phyloP scores from a whole-genome alignment of 1,140 invertebrate species.

The Cyclargus thomasi region DNA sequence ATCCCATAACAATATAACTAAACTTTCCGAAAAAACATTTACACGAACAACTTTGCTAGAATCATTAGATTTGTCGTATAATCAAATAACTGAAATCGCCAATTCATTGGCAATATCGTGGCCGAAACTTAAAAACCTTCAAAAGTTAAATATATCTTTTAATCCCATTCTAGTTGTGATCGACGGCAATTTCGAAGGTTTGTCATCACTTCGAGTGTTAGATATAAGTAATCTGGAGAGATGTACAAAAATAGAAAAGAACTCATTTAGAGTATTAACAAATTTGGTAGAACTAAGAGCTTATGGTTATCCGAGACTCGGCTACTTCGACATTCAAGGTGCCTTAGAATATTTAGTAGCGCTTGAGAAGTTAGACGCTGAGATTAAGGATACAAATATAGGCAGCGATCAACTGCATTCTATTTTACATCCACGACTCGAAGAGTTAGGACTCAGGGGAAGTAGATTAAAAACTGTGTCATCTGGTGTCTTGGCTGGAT shows the following conservation, averaged over 20 bases:
- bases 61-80: constrained; percentile 85
- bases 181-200: constrained; percentile 83
- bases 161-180: constrained; percentile 85
- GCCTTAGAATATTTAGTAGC: constrained; percentile 82
- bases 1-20: constrained; percentile 84
- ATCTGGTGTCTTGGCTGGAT: constrained; percentile 87
- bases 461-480: constrained; percentile 84
- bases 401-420: constrained; percentile 88
- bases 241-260: constrained; percentile 87
- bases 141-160: constrained; percentile 83
- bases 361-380: constrained; percentile 85
- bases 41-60: constrained; percentile 87
- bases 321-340: constrained; percentile 89
- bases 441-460: constrained; percentile 84
- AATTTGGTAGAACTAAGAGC: constrained; percentile 83
- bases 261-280: constrained; percentile 83
- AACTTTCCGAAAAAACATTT: constrained; percentile 81
- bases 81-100: constrained; percentile 79
- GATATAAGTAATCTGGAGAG: constrained; percentile 81
- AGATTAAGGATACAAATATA: constrained; percentile 88
- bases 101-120: constrained; percentile 78
- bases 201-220: constrained; percentile 80
- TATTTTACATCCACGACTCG: constrained; percentile 85
- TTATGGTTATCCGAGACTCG: constrained; percentile 84
- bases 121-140: constrained; percentile 80